Conservation (phyloP, 2,888 invertebrate genomes). For the Ormyrus rosae region DNA sequence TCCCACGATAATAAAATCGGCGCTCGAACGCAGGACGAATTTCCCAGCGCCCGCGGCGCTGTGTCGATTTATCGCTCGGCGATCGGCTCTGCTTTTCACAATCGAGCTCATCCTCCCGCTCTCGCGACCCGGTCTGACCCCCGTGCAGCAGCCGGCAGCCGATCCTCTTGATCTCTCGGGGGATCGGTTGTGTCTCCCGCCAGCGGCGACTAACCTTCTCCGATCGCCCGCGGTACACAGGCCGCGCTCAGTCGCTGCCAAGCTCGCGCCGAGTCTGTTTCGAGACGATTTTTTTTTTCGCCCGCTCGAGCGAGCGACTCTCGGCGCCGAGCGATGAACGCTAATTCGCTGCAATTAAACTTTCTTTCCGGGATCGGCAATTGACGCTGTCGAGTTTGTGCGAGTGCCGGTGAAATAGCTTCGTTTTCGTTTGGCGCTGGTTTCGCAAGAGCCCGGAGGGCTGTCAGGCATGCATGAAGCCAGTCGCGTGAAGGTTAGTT, state of each 20-base stretch:
- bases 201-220: too few species aligned
- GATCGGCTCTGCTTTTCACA: too few species aligned
- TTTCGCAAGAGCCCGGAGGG: conserved; percentile 17
- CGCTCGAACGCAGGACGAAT: too few species aligned
- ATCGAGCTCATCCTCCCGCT: too few species aligned
- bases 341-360: conserved; percentile 68
- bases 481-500: conserved; percentile 63
- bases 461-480: conserved; percentile 60
- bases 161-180: too few species aligned
- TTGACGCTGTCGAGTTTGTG: conserved; percentile 50
- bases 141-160: too few species aligned
- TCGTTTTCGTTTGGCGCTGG: conserved; percentile 38
- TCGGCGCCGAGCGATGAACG: conserved; percentile 50
- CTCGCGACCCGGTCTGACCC: too few species aligned
- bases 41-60: too few species aligned
- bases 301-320: background rate
- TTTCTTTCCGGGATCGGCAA: conserved; percentile 72
- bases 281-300: conserved; percentile 34
- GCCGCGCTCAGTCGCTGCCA: conserved; percentile 1
- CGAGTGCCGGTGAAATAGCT: conserved; percentile 38
- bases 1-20: too few species aligned
- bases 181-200: too few species aligned
- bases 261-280: conserved; percentile 17
- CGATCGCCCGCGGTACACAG: too few species aligned
- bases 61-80: too few species aligned